These are phyloP conservation scores for Parazoanthus darwini DNA, from an alignment of 92 coral and sea anemone species.

Conservation along the genomic window DNA sequence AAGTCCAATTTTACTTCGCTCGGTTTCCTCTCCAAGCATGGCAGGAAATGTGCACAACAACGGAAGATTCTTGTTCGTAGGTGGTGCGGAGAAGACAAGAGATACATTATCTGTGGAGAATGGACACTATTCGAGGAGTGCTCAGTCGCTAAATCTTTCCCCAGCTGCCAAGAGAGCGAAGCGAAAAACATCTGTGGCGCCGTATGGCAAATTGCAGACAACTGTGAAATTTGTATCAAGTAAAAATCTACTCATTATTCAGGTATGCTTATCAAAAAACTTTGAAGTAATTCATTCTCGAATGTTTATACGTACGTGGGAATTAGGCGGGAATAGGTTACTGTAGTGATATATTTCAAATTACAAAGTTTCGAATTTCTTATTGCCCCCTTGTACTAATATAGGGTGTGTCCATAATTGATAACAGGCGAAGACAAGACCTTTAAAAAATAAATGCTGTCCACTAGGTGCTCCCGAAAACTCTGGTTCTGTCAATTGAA, in stretches of 20 bases:
- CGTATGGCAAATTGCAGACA: constrained; percentile 78
- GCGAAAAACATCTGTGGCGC: constrained; percentile 67
- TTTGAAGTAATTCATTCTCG: neutral
- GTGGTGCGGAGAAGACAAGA: neutral
- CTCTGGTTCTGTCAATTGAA: too few species aligned
- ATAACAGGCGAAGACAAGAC: too few species aligned
- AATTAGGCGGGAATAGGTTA: too few species aligned
- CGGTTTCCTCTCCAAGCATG: constrained; percentile 10
- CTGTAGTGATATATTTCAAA: too few species aligned
- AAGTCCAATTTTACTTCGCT: constrained; percentile 13
- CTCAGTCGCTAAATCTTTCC: constrained; percentile 32
- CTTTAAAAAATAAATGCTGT: too few species aligned
- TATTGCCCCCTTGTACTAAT: too few species aligned
- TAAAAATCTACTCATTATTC: constrained; percentile 71
- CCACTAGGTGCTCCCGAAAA: too few species aligned
- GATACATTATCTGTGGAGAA: neutral
- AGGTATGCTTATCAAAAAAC: constrained; percentile 48
- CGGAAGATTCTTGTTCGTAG: constrained; percentile 17
- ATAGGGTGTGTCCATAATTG: too few species aligned
- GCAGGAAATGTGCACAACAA: neutral
- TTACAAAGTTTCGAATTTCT: neutral
- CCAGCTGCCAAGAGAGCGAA: constrained; percentile 39
- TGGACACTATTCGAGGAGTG: neutral
- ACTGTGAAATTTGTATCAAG: constrained; percentile 64
- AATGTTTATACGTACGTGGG: too few species aligned